These are phyloP conservation scores for Dipus sagitta DNA, from an alignment of 2,797 vertebrate species.

Conservation along the genomic window DNA sequence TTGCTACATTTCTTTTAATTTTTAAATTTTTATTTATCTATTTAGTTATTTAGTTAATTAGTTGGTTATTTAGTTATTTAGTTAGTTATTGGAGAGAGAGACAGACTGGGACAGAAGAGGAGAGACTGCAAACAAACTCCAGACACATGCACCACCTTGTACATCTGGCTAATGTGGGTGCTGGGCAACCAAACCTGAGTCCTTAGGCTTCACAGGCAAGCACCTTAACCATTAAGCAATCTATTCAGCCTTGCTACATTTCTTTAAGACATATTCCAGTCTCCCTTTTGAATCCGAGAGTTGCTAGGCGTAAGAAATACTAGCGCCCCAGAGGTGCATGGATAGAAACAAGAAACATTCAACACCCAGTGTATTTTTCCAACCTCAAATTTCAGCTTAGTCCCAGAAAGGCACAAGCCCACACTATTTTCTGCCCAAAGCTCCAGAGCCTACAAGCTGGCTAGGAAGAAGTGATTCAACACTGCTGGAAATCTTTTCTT, in stretches of 20 bases:
- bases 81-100: no score
- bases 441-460: background rate
- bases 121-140: no score
- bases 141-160: no score
- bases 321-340: background rate
- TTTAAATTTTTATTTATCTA: no score
- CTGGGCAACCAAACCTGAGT: no score
- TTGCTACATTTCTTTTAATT: background rate
- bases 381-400: background rate
- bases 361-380: background rate
- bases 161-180: no score
- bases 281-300: constrained; percentile 16
- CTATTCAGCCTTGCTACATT: background rate
- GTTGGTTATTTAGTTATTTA: no score
- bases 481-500: background rate
- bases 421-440: background rate
- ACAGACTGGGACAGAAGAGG: no score
- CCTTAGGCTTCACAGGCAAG: no score
- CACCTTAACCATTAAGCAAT: no score
- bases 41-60: no score
- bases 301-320: background rate
- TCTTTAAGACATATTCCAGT: background rate
- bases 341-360: background rate
- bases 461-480: background rate
- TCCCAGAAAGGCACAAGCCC: background rate